These are phyloP conservation scores for Peromyscus nudipes DNA, from an alignment of 2,797 vertebrate genomes.

Conservation along the genomic window DNA sequence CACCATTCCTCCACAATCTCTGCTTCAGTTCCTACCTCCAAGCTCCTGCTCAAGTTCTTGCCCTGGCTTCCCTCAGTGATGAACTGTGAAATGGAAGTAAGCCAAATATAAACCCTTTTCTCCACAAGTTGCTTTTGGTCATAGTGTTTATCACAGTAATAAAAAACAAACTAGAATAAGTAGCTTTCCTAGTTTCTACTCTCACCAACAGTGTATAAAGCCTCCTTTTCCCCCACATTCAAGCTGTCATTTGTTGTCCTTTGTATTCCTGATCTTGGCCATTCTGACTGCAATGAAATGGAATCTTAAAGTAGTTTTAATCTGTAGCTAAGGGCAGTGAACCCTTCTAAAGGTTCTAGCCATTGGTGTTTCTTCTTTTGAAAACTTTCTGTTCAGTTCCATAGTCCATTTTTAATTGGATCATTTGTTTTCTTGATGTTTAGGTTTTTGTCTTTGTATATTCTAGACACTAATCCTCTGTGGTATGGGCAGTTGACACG, in stretches of 20 bases:
- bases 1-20: background rate
- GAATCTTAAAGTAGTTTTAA: background rate
- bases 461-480: conserved; percentile 17
- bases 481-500: background rate
- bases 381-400: background rate
- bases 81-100: background rate
- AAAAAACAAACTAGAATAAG: background rate
- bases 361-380: background rate
- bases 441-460: background rate
- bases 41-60: no score
- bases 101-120: background rate
- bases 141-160: background rate
- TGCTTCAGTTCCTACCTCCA: background rate
- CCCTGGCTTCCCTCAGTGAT: no score
- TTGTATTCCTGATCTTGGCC: background rate
- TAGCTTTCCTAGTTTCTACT: background rate
- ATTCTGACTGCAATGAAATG: background rate
- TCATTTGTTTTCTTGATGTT: background rate
- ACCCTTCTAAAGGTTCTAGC: background rate
- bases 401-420: background rate
- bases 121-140: background rate
- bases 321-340: background rate
- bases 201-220: background rate
- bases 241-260: background rate
- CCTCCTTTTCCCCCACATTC: background rate